Evolutionary conservation across 2,888 invertebrate species (phyloP).

Genomic region (Mamestra brassicae): DNA sequence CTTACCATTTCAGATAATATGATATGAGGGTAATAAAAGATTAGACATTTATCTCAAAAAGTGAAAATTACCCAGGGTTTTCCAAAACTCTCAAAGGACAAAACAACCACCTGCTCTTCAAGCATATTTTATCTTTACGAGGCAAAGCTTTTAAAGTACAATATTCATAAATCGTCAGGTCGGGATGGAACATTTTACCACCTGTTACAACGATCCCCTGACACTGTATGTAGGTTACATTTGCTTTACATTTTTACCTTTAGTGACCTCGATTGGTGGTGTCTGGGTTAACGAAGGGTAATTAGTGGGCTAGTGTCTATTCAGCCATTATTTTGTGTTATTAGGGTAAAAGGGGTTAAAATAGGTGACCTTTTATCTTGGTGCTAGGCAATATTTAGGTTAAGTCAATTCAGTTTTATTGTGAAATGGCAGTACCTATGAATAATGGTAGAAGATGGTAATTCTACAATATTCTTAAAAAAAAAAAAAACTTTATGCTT

Average conservation of each 20-base stretch:
- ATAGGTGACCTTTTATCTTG: slow-evolving; percentile 9
- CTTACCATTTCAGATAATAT: too few species aligned
- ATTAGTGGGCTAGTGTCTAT: slow-evolving; percentile 44
- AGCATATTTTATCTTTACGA: slow-evolving; percentile 47
- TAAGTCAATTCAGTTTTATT: neutral
- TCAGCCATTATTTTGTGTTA: slow-evolving; percentile 29
- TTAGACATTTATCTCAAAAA: neutral
- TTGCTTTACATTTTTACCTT: slow-evolving; percentile 49
- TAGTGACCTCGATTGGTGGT: slow-evolving; percentile 50
- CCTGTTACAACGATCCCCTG: slow-evolving; percentile 36
- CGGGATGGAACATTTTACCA: slow-evolving; percentile 21
- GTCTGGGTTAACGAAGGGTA: slow-evolving; percentile 55
- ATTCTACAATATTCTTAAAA: too few species aligned
- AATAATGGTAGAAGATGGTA: neutral
- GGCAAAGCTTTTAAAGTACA: slow-evolving; percentile 52
- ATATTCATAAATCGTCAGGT: slow-evolving; percentile 38
- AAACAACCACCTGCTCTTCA: slow-evolving; percentile 19
- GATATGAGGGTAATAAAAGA: neutral
- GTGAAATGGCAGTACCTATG: neutral
- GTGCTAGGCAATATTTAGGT: neutral
- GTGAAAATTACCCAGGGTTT: slow-evolving; percentile 1
- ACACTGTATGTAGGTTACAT: slow-evolving; percentile 53
- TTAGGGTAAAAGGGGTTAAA: slow-evolving; percentile 1
- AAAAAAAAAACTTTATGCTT: too few species aligned
- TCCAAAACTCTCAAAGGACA: slow-evolving; percentile 6